Base-by-base conservation (phyloP, 2,797 vertebrate species). In the Cyprinella venusta region DNA sequence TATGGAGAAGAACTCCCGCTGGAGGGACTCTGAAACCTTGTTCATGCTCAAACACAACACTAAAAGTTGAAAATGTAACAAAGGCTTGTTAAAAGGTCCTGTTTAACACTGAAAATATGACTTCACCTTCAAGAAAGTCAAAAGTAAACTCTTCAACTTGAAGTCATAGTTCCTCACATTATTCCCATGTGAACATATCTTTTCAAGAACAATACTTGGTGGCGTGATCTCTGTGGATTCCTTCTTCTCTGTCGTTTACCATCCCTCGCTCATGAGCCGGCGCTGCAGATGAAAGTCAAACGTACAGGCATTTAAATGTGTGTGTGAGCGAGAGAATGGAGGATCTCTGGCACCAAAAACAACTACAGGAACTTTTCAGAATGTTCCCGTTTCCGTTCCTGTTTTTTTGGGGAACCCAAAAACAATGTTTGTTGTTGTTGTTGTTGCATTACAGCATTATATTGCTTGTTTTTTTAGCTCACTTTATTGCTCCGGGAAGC, bases 171-270 rank as follows among this genome's bases (percentile, higher is more conserved):
- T 21, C 18, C 40, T 36, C 24, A 7, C 38, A 40, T 21, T 71
- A n/a, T 72, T 45, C 26, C 40, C 40, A 33, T 0, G 68, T 71
- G 68, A 63, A 72, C 69, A 86, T 5, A 63, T 63, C 61, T 30
- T 30, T 63, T 63, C 13, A 63, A 30, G 85, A 86, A 87, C 76
- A 86, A 87, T 76, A 83, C 84, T 84, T 79, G 64, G 65, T 65
- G 45, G 83, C 63, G 63, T 84, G 80, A 90, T 90, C 84, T 86
- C 61, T 64, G 70, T 61, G 76, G 65, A 78, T 86, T 90, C 67
- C 64, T 74, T 70, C 21, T 80, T 42, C 40, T 80, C 33, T 36
- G 19, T 15, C 19, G n/a, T 15, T 15, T 26, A 36, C 54, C 36
- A 64, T 64, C 42, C 10, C 10, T 4, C 54, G 16, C 63, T 30